Conservation (phyloP, 2,113 vertebrate genomes). For the Nothocercus nigrocapillus region DNA sequence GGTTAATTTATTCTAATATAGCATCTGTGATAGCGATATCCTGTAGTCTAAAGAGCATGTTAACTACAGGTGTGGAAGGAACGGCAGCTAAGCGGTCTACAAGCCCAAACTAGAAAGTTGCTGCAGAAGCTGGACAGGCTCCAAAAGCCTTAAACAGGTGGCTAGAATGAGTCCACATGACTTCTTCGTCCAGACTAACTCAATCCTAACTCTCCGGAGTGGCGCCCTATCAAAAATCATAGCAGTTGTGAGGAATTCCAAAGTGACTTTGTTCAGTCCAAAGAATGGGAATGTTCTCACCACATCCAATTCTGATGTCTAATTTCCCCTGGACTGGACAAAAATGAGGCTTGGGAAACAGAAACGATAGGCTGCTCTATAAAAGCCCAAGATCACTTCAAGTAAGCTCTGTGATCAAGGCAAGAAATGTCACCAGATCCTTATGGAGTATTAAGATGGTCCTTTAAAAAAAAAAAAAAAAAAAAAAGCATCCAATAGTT, state of each 20-base stretch:
- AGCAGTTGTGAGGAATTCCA: background rate
- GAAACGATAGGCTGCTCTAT: background rate
- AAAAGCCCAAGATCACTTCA: background rate
- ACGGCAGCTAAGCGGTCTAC: background rate
- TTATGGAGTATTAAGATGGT: background rate
- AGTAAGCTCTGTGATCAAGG: background rate
- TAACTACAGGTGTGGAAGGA: background rate
- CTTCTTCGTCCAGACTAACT: background rate
- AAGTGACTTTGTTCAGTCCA: background rate
- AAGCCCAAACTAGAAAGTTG: background rate
- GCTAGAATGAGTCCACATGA: background rate
- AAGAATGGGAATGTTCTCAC: background rate
- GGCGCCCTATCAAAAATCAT: background rate
- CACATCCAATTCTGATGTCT: background rate
- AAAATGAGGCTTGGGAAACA: background rate
- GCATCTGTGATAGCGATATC: background rate
- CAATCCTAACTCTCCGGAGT: background rate
- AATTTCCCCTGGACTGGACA: background rate
- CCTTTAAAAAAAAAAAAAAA: background rate
- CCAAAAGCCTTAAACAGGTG: background rate
- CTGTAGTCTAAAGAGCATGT: rapidly evolving
- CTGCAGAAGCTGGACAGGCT: background rate
- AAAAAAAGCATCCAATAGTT: background rate
- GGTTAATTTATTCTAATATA: background rate
- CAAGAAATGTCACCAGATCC: background rate